A percentile compares a stretch with the other conserved stretches of the same genome.
phyloP scores from a whole-genome alignment of 2,113 vertebrate genomes.

The Campylomormyrus numenius region DNA sequence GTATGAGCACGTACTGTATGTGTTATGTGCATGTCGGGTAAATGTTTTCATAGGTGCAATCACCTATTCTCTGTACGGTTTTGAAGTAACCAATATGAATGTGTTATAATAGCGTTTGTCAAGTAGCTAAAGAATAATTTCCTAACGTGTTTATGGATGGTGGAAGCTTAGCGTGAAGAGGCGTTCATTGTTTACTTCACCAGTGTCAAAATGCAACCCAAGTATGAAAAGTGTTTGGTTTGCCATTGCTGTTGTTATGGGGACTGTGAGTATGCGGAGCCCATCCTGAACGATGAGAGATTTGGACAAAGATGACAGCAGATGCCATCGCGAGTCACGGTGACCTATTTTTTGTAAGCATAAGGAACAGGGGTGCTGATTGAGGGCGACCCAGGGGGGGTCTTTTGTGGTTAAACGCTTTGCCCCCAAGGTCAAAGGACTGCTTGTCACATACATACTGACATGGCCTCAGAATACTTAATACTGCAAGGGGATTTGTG shows the following conservation, averaged over 20 bases:
- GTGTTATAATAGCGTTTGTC: not conserved
- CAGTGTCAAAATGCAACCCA: not conserved
- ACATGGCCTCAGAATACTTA: not conserved
- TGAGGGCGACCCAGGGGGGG: not conserved
- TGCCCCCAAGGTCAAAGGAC: constrained; percentile 2
- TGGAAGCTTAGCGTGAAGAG: not conserved
- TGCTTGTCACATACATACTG: not conserved
- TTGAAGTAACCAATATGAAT: not conserved
- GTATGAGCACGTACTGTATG: not conserved
- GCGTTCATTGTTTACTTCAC: not conserved
- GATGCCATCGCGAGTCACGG: not conserved
- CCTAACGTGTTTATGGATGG: not conserved
- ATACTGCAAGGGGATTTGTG: not conserved
- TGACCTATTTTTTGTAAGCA: not conserved
- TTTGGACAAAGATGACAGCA: not conserved
- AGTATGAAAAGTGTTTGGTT: not conserved
- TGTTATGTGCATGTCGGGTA: not conserved
- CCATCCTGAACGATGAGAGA: not conserved
- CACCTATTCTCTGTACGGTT: not conserved
- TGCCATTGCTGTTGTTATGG: not conserved
- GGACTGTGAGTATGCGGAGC: not conserved
- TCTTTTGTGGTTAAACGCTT: not conserved
- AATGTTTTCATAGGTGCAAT: not conserved
- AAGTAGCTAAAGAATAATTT: not conserved
- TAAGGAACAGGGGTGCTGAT: not conserved